Evolutionary conservation across 1,140 invertebrate genomes (phyloP).

Genomic region (Pseudomyrmex flavicornis): DNA sequence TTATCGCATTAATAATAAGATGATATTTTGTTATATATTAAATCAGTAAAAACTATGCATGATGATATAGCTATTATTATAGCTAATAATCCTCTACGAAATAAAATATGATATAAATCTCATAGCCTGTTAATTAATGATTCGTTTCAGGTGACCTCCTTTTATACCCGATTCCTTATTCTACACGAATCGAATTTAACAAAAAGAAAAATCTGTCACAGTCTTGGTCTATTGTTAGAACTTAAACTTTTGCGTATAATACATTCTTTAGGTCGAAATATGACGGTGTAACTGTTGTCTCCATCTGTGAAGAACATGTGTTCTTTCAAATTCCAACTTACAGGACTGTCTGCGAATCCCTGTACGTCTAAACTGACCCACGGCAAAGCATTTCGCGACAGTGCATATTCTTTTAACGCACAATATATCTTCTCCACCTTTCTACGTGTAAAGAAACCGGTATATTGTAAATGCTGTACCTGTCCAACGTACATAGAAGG

Average conservation of each 20-base stretch:
- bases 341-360: conserved; percentile 86
- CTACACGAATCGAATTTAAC: no score
- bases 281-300: conserved; percentile 85
- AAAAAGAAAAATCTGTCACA: conserved; percentile 22
- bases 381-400: conserved; percentile 68
- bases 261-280: conserved; percentile 80
- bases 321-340: conserved; percentile 83
- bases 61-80: conserved; percentile 26
- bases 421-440: conserved; percentile 81
- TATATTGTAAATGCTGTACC: conserved; percentile 83
- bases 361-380: conserved; percentile 86
- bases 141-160: conserved; percentile 9
- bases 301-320: conserved; percentile 85
- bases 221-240: conserved; percentile 75
- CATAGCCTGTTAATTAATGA: neutral
- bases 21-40: conserved; percentile 49
- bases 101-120: conserved; percentile 54
- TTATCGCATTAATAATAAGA: conserved; percentile 39
- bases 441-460: conserved; percentile 84
- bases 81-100: conserved; percentile 43
- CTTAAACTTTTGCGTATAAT: conserved; percentile 79
- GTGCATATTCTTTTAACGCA: conserved; percentile 76
- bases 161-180: conserved; percentile 1
- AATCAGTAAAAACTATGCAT: conserved; percentile 1
- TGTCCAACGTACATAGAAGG: conserved; percentile 76